Conservation (phyloP, 2,797 vertebrate species). For the Lithobates pipiens region DNA sequence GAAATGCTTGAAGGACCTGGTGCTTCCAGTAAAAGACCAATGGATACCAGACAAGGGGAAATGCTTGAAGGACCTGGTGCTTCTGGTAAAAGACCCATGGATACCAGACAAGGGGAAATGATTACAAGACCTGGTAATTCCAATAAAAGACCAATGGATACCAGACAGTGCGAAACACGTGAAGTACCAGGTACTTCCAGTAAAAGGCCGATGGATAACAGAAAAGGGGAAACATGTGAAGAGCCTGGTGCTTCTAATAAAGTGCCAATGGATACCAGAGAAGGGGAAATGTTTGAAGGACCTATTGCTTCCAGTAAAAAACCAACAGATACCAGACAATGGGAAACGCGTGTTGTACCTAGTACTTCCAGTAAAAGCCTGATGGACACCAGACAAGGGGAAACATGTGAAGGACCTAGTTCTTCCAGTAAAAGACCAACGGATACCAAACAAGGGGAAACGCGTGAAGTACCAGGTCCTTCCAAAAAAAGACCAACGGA, state of each 20-base stretch:
- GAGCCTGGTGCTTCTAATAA: too few relatives aligned
- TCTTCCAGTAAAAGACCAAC: too few relatives aligned
- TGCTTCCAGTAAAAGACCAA: conserved; percentile 75
- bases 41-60: conserved; percentile 76
- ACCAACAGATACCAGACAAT: conserved; percentile 9
- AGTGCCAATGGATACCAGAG: conserved; percentile 68
- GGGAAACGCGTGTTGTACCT: too few relatives aligned
- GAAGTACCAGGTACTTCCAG: too few relatives aligned
- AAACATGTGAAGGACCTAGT: too few relatives aligned
- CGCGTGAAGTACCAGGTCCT: conserved; percentile 67
- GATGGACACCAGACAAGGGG: too few relatives aligned
- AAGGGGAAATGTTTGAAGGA: conserved; percentile 83
- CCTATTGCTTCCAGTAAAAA: conserved; percentile 78
- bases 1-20: conserved; percentile 84
- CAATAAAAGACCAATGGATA: conserved; percentile 70
- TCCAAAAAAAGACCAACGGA: conserved; percentile 64
- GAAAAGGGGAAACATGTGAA: too few relatives aligned
- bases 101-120: conserved; percentile 78
- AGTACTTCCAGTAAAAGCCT: too few relatives aligned
- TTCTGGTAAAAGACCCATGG: conserved; percentile 71
- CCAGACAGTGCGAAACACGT: too few relatives aligned
- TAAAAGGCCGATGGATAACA: too few relatives aligned
- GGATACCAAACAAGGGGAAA: conserved; percentile 76
- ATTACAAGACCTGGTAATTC: conserved; percentile 83
- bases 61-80: conserved; percentile 84